Conservation (phyloP, 1,140 invertebrate species). For the Piezodorus guildinii region DNA sequence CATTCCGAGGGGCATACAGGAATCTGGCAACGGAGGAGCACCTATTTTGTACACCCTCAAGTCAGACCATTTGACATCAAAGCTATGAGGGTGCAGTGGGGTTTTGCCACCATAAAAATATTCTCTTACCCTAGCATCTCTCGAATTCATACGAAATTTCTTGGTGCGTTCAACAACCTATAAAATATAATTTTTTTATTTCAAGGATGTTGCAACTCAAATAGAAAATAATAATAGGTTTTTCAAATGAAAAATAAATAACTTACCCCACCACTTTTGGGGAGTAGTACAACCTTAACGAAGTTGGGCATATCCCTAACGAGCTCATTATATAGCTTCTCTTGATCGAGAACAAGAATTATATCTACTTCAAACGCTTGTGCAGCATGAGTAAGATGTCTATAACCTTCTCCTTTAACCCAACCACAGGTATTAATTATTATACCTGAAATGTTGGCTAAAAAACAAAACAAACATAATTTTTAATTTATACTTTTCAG, state of each 20-base stretch:
- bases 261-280: slow-evolving; percentile 91
- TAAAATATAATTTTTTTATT: slow-evolving; percentile 18
- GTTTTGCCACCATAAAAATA: slow-evolving; percentile 88
- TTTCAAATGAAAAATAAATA: neutral
- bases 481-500: neutral
- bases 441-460: slow-evolving; percentile 78
- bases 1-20: slow-evolving; percentile 92
- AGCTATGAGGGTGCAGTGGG: slow-evolving; percentile 82
- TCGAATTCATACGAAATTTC: slow-evolving; percentile 53
- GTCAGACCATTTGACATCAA: slow-evolving; percentile 78
- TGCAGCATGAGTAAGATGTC: slow-evolving; percentile 69
- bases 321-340: slow-evolving; percentile 88
- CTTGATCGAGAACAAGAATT: slow-evolving; percentile 92
- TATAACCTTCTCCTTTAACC: slow-evolving; percentile 84
- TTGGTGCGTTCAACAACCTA: slow-evolving; percentile 76
- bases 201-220: no score
- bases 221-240: no score
- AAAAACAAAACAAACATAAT: slow-evolving; percentile 25
- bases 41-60: slow-evolving; percentile 90
- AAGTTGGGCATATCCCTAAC: slow-evolving; percentile 84
- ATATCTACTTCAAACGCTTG: slow-evolving; percentile 91
- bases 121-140: slow-evolving; percentile 74
- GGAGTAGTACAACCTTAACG: slow-evolving; percentile 85
- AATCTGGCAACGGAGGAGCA: slow-evolving; percentile 80
- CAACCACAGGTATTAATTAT: slow-evolving; percentile 98